Evolutionary conservation across 1,140 invertebrate genomes (phyloP).

Genomic region (Apis dorsata): DNA sequence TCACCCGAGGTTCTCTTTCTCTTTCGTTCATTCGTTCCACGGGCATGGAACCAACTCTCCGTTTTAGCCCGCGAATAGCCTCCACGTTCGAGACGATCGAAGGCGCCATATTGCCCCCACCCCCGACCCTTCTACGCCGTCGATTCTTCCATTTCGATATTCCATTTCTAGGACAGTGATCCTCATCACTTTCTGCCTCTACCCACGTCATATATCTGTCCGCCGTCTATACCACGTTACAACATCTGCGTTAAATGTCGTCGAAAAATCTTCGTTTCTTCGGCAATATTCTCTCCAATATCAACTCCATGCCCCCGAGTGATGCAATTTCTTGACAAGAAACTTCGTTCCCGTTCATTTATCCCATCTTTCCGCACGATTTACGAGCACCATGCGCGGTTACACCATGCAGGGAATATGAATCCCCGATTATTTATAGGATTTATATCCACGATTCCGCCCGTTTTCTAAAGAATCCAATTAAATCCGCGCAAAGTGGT

Average conservation of each 20-base stretch:
- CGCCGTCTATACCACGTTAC: too few species aligned
- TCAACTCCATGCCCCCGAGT: too few species aligned
- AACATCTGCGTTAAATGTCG: too few species aligned
- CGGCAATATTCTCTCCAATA: not conserved
- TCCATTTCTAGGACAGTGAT: constrained; percentile 66
- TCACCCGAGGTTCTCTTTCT: not conserved
- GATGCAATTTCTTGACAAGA: not conserved
- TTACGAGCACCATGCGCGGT: not conserved
- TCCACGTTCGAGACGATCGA: constrained; percentile 55
- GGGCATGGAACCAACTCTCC: constrained; percentile 49
- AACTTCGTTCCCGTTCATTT: not conserved
- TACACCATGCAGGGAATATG: not conserved
- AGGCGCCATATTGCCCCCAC: constrained; percentile 54
- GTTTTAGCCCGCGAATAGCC: constrained; percentile 62
- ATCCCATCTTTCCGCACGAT: not conserved
- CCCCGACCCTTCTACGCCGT: constrained; percentile 43
- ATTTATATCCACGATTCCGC: constrained; percentile 10
- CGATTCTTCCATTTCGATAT: constrained; percentile 63
- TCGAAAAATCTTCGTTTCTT: too few species aligned
- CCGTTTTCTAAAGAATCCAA: constrained; percentile 46
- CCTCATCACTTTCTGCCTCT: constrained; percentile 50
- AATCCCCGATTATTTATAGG: constrained; percentile 32
- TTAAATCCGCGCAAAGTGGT: constrained; percentile 46
- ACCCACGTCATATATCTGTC: not conserved
- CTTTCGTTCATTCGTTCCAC: not conserved